A percentile compares a stretch with the other conserved stretches of the same genome.
Conservation (phyloP, 2,797 vertebrate species). For the Mycteria americana region DNA sequence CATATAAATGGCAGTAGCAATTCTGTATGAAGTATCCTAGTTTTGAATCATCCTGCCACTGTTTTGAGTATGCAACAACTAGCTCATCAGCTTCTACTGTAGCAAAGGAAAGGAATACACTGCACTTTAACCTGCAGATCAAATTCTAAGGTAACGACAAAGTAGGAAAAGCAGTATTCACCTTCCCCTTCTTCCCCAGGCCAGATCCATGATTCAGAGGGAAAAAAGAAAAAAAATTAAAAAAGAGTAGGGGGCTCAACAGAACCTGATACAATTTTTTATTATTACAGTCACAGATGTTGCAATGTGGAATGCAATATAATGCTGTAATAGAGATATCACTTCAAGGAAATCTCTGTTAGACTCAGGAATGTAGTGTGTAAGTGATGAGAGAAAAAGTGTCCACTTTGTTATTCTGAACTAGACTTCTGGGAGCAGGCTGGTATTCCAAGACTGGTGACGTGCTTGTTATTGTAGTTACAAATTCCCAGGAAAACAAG, state of each 20-base stretch:
- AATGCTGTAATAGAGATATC: not conserved
- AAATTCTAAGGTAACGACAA: not conserved
- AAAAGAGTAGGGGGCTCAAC: not conserved
- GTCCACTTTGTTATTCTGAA: not conserved
- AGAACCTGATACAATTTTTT: not conserved
- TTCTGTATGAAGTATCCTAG: not conserved
- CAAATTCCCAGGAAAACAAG: not conserved
- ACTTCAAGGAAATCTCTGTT: not conserved
- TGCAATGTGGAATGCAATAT: not conserved
- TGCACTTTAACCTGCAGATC: not conserved
- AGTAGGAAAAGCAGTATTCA: not conserved
- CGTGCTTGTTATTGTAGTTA: not conserved
- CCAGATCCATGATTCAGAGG: not conserved
- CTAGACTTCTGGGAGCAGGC: not conserved
- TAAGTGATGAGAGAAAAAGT: not conserved
- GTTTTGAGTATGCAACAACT: not conserved
- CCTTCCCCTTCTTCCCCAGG: not conserved
- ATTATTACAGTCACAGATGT: not conserved
- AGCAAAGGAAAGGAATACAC: not conserved
- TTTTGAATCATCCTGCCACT: not conserved
- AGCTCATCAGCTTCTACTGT: not conserved
- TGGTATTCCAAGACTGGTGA: not conserved
- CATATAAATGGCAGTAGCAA: not conserved
- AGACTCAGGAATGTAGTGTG: not conserved
- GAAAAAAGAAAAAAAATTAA: fast-evolving